Evolutionary conservation across 2,113 vertebrate genomes (phyloP).

Genomic region (Nibea albiflora): DNA sequence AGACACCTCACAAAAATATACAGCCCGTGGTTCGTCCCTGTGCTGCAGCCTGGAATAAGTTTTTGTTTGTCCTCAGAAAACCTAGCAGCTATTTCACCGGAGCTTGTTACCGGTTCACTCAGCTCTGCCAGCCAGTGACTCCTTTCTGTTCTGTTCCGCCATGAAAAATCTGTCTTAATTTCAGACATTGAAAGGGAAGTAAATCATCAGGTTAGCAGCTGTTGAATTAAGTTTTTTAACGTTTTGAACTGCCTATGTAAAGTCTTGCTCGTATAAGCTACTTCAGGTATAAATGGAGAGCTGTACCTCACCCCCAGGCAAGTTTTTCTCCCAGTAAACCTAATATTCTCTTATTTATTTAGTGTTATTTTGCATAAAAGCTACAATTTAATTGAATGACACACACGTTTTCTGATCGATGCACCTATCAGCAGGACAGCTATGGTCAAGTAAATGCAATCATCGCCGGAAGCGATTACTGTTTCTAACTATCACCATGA

Average conservation of each 20-base stretch:
- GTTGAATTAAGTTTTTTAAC: neutral
- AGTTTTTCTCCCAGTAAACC: neutral
- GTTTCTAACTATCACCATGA: neutral
- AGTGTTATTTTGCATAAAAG: neutral
- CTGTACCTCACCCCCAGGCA: neutral
- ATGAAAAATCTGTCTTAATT: slow-evolving; percentile 9
- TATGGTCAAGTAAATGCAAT: neutral
- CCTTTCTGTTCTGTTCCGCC: neutral
- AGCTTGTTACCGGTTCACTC: neutral
- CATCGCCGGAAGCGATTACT: neutral
- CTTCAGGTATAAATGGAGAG: neutral
- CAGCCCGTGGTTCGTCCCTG: neutral
- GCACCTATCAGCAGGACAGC: neutral
- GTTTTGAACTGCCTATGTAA: neutral
- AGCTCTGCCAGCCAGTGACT: neutral
- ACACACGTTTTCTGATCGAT: too few species aligned
- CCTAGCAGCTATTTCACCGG: neutral
- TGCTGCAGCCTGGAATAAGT: neutral
- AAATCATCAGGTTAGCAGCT: neutral
- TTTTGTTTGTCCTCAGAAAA: neutral
- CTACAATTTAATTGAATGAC: too few species aligned
- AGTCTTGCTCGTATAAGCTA: neutral
- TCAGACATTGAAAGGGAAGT: neutral
- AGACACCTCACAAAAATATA: slow-evolving; percentile 3
- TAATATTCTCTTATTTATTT: neutral